These are phyloP conservation scores for Drosophila ficusphila DNA, from an alignment of 1,140 invertebrate species.

Conservation along the genomic window DNA sequence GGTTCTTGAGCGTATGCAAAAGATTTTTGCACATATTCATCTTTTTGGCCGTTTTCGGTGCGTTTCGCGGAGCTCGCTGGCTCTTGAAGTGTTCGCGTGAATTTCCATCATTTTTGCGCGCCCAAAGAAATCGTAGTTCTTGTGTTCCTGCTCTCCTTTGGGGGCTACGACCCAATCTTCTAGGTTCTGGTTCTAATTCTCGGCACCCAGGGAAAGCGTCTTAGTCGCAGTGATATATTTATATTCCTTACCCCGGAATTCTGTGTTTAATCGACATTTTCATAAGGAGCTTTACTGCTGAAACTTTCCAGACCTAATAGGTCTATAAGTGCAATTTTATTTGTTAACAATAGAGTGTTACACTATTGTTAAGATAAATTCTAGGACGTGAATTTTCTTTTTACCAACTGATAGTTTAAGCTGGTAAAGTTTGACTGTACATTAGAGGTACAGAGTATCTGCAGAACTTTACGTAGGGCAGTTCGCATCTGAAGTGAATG, in stretches of 20 bases:
- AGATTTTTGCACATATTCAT: slow-evolving; percentile 84
- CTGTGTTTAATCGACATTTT: background rate
- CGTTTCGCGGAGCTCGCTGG: slow-evolving; percentile 78
- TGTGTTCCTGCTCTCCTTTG: slow-evolving; percentile 12
- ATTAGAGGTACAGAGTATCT: background rate
- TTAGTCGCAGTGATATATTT: too few species aligned
- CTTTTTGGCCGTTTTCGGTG: slow-evolving; percentile 84
- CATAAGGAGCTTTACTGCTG: too few species aligned
- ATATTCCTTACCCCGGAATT: background rate
- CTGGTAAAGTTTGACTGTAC: too few species aligned
- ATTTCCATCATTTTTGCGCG: slow-evolving; percentile 68
- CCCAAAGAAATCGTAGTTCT: slow-evolving; percentile 56
- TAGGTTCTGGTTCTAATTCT: background rate
- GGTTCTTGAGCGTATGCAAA: slow-evolving; percentile 84
- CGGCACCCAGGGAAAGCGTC: background rate
- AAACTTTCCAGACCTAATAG: background rate
- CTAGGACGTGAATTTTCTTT: too few species aligned
- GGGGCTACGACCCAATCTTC: background rate
- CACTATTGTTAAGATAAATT: too few species aligned
- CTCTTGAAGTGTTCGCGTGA: slow-evolving; percentile 46
- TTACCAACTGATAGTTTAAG: too few species aligned
- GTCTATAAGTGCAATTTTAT: background rate
- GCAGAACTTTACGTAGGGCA: background rate
- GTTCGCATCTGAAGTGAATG: background rate
- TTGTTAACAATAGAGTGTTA: background rate